Evolutionary conservation across 2,113 vertebrate species (phyloP).

Genomic region (Phylloscopus whistleri): DNA sequence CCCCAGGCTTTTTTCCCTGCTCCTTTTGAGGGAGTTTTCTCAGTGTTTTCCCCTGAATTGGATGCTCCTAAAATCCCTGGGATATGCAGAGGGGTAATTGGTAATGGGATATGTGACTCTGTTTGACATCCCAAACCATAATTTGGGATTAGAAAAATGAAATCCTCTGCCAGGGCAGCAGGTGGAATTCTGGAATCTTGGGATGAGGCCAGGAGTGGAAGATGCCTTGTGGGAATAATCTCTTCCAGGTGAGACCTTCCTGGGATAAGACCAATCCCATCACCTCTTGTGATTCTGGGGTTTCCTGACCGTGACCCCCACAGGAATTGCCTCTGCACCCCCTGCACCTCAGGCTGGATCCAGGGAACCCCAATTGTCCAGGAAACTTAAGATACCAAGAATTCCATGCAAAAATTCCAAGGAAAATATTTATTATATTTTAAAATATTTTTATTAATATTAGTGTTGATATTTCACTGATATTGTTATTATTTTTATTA

Average conservation of each 20-base stretch:
- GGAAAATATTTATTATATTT: accelerated
- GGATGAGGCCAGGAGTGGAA: neutral
- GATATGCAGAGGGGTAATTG: neutral
- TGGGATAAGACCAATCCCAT: neutral
- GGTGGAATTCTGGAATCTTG: neutral
- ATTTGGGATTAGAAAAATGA: neutral
- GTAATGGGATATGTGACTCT: neutral
- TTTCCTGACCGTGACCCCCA: neutral
- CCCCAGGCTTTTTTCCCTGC: neutral
- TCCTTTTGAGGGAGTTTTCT: neutral
- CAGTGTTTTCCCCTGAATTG: accelerated
- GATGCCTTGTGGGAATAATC: neutral
- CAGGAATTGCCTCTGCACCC: neutral
- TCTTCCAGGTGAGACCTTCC: neutral
- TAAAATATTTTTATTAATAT: neutral
- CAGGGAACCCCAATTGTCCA: too few relatives aligned
- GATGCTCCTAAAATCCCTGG: accelerated
- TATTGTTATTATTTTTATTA: neutral
- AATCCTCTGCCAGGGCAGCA: neutral
- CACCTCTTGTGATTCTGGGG: neutral
- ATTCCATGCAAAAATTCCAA: neutral
- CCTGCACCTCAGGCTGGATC: accelerated
- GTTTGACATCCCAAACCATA: neutral
- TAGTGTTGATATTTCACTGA: accelerated
- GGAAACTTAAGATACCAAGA: too few relatives aligned